Base-by-base conservation (phyloP, 2,888 invertebrate genomes). In the Cantharis rufa region DNA sequence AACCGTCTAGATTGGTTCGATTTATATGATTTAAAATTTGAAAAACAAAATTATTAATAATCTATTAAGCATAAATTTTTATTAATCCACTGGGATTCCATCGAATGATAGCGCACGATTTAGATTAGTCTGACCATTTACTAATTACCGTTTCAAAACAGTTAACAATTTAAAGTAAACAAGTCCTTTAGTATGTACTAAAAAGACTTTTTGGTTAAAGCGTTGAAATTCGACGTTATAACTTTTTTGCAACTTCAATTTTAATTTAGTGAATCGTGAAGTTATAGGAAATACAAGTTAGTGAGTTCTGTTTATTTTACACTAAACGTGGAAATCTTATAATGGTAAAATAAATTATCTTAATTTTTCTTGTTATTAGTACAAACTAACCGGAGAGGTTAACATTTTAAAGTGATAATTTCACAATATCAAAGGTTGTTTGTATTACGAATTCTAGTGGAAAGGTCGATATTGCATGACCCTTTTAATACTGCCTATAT, bases 381-480 rank as follows among this genome's bases (percentile, higher is more conserved):
- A 18, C 18, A 18, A 18, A 3, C 18, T 18, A 18, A 21, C 24
- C 24, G 4, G 48, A n/a, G 13, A 48, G 48, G n/a, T 48, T 48
- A 48, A n/a, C 48, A 48, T 48, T 48, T 48, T 48, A 48, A 48
- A 48, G n/a, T n/a, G 48, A 48, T 48, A 48, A 48, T 48, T 48
- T 48, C 48, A 48, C 48, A 48, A 48, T 48, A 48, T 48, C 48
- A n/a, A 48, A 48, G 48, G 71, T 71, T 77, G 77, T 77, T 77
- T 77, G 74, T 77, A 77, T 77, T 77, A 71, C 71, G 71, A 74
- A 74, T 77, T 74, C 69, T 48, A 27, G 71, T 69, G 71, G 70
- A 62, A 79, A 76, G 62, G 74, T 69, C 76, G 66, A 80, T 77
- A 68, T 79, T 79, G 71, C 77, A 80, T 73, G 78, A 78, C 78